Evolutionary conservation across 2,797 vertebrate genomes (phyloP).

Genomic region (Chelidonichthys spinosus): DNA sequence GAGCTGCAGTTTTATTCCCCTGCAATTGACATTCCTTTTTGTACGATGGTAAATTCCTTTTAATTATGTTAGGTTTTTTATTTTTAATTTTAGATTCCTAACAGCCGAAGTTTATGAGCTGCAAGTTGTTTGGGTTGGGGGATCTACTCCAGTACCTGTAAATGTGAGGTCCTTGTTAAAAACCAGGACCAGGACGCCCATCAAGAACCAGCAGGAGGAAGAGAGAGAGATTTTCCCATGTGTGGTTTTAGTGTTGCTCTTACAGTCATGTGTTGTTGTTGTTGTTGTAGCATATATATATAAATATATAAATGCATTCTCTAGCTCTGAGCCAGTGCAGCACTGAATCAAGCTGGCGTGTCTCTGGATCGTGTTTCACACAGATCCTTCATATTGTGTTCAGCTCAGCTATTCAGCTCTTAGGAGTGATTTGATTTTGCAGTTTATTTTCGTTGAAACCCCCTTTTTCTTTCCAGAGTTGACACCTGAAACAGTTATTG

Average conservation of each 20-base stretch:
- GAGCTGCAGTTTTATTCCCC: not conserved
- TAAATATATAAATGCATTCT: slow-evolving; percentile 32
- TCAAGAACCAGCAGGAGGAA: slow-evolving; percentile 38
- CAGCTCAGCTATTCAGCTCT: not conserved
- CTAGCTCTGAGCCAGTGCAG: slow-evolving; percentile 26
- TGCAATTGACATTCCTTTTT: not conserved
- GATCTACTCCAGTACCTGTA: slow-evolving; percentile 52
- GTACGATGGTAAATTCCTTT: not conserved
- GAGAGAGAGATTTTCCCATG: slow-evolving; percentile 37
- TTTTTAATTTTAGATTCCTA: not conserved
- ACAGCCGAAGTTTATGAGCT: slow-evolving; percentile 21
- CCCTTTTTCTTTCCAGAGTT: not conserved
- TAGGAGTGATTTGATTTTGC: not conserved
- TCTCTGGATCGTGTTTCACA: slow-evolving; percentile 29
- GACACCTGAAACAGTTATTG: slow-evolving; percentile 6
- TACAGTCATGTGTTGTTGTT: slow-evolving; percentile 40
- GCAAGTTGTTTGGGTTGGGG: slow-evolving; percentile 26
- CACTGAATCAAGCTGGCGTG: slow-evolving; percentile 40
- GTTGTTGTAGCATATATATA: slow-evolving; percentile 44
- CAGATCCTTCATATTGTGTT: slow-evolving; percentile 15
- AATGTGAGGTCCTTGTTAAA: slow-evolving; percentile 59
- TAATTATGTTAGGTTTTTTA: not conserved
- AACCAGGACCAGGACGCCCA: slow-evolving; percentile 25
- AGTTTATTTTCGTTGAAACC: slow-evolving; percentile 8
- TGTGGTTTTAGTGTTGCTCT: slow-evolving; percentile 44